phyloP scores from a whole-genome alignment of 2,888 invertebrate species.

The Luperina nickerlii region DNA sequence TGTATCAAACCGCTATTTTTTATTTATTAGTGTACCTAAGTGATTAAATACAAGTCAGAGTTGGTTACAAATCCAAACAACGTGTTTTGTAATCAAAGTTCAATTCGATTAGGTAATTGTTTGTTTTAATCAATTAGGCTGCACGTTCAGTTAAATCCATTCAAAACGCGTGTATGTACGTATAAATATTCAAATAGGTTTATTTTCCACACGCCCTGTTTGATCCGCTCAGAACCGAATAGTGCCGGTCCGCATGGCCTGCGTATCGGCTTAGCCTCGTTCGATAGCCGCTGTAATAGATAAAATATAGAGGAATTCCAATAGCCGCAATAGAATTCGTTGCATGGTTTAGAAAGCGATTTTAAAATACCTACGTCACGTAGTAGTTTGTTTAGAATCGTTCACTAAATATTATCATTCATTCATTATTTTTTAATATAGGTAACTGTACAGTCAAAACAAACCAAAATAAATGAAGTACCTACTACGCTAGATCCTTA shows the following conservation, averaged over 20 bases:
- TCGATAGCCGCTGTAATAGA: constrained; percentile 57
- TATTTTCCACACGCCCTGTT: constrained; percentile 61
- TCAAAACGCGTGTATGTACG: constrained; percentile 46
- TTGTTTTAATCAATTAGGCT: constrained; percentile 52
- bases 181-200: constrained; percentile 65
- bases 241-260: constrained; percentile 37
- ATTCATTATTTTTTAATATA: neutral
- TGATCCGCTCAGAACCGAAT: constrained; percentile 45
- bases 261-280: constrained; percentile 58
- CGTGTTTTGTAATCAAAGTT: constrained; percentile 47
- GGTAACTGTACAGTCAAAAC: neutral
- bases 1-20: too few species aligned
- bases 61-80: constrained; percentile 16
- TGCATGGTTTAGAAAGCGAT: constrained; percentile 29
- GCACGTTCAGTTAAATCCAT: constrained; percentile 36
- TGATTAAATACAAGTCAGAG: constrained; percentile 18
- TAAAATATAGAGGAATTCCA: constrained; percentile 61
- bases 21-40: neutral
- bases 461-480: neutral
- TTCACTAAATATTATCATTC: neutral
- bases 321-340: constrained; percentile 39
- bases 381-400: neutral
- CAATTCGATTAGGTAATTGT: constrained; percentile 45
- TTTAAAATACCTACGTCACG: constrained; percentile 15
- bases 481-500: neutral